Conservation (phyloP, 2,797 vertebrate species). For the Sebastes umbrosus region DNA sequence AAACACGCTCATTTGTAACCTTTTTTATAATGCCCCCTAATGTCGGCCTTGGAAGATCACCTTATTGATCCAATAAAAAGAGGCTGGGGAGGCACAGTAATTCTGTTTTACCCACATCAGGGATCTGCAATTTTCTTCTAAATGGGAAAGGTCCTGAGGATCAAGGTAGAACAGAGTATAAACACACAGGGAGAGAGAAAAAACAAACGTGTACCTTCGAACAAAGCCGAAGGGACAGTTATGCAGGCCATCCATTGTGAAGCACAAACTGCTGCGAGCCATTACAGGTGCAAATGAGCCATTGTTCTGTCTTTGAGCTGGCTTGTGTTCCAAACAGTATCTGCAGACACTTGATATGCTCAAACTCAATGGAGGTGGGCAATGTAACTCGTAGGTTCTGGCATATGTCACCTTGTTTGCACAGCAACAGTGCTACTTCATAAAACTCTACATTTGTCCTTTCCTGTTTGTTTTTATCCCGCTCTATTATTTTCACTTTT, state of each 20-base stretch:
- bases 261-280: conserved; percentile 49
- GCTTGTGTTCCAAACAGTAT: conserved; percentile 28
- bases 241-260: conserved; percentile 49
- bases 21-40: conserved; percentile 73
- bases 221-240: conserved; percentile 37
- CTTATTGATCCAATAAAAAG: conserved; percentile 73
- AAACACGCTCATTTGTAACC: conserved; percentile 75
- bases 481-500: conserved; percentile 41
- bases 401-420: conserved; percentile 48
- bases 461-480: conserved; percentile 63
- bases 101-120: conserved; percentile 60
- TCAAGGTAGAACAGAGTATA: conserved; percentile 49
- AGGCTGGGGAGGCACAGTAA: conserved; percentile 46
- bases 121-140: conserved; percentile 63
- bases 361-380: conserved; percentile 4
- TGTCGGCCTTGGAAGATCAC: conserved; percentile 70
- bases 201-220: conserved; percentile 34
- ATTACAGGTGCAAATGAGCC: conserved; percentile 66
- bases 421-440: conserved; percentile 34
- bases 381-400: conserved; percentile 28
- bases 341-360: conserved; percentile 38
- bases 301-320: conserved; percentile 55
- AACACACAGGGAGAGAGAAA: conserved; percentile 11
- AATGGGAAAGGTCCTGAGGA: conserved; percentile 53
- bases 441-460: conserved; percentile 66